A percentile compares a stretch with the other conserved stretches of the same genome.
Evolutionary conservation across 2,888 invertebrate genomes (phyloP).

Genomic region (Anthophora plumipes): DNA sequence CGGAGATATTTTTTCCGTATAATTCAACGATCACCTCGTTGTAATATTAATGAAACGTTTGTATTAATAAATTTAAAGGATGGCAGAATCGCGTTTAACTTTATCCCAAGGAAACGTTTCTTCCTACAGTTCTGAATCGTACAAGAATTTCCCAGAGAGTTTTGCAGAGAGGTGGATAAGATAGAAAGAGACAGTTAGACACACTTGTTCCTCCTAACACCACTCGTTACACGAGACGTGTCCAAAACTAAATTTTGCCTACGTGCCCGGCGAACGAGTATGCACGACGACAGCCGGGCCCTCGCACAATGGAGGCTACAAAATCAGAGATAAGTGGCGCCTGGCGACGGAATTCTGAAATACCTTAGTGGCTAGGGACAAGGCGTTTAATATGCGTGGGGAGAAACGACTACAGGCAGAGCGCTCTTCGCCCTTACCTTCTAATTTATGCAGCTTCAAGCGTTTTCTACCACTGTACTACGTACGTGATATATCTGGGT

Average conservation of each 20-base stretch:
- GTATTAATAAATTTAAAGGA: neutral
- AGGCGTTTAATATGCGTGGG: conserved; percentile 78
- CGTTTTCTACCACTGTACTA: conserved; percentile 76
- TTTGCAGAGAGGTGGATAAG: neutral
- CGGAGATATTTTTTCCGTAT: neutral
- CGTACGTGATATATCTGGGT: conserved; percentile 72
- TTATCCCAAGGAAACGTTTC: neutral
- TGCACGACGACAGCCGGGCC: conserved; percentile 50
- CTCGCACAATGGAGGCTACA: conserved; percentile 73
- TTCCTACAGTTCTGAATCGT: neutral
- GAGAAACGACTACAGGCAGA: conserved; percentile 65
- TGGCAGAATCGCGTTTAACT: conserved; percentile 5
- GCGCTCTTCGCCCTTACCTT: conserved; percentile 61
- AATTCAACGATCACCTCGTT: conserved; percentile 7
- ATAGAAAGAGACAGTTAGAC: conserved; percentile 40
- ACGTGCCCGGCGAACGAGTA: conserved; percentile 70
- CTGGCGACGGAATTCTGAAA: conserved; percentile 70
- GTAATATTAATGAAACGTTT: neutral
- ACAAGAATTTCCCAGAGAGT: conserved; percentile 13
- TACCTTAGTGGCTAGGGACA: conserved; percentile 63
- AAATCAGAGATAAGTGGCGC: conserved; percentile 77
- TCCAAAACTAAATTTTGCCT: conserved; percentile 72
- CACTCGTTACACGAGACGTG: conserved; percentile 61
- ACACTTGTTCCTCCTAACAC: conserved; percentile 44
- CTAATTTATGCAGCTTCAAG: conserved; percentile 77